phyloP scores from a whole-genome alignment of 2,888 invertebrate genomes.

The Diarsia rubi region DNA sequence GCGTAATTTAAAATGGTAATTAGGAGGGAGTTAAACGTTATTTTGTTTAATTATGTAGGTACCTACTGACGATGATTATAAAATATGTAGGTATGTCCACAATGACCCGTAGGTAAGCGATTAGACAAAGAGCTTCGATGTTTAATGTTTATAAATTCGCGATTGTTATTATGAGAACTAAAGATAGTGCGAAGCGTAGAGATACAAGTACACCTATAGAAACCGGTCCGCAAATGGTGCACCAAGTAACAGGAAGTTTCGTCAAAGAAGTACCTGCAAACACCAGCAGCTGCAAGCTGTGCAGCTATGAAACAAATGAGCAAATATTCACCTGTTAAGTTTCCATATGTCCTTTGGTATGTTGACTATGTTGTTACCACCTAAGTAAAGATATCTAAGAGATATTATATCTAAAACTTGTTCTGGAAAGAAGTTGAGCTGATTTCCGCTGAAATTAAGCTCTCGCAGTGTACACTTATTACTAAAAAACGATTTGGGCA shows the following conservation, averaged over 20 bases:
- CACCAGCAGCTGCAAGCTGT: not conserved
- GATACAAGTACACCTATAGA: not conserved
- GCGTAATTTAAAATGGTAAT: conserved; percentile 16
- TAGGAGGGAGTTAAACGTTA: not conserved
- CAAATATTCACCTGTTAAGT: conserved; percentile 80
- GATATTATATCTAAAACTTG: conserved; percentile 95
- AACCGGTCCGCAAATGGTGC: not conserved
- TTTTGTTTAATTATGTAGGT: conserved; percentile 16
- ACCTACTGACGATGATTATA: conserved; percentile 28
- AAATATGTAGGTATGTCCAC: conserved; percentile 32
- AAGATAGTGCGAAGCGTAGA: conserved; percentile 26
- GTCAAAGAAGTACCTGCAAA: not conserved
- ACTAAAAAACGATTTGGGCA: conserved; percentile 96
- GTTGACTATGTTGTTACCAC: conserved; percentile 95
- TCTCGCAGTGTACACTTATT: conserved; percentile 93
- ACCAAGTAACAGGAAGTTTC: not conserved
- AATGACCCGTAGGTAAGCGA: conserved; percentile 41
- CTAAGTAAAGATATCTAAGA: conserved; percentile 96
- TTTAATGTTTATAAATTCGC: conserved; percentile 60
- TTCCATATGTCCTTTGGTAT: conserved; percentile 95
- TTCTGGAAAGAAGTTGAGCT: conserved; percentile 95
- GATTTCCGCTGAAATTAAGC: conserved; percentile 98
- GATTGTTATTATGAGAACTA: conserved; percentile 48
- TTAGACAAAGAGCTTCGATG: conserved; percentile 57
- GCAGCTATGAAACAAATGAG: not conserved